A percentile compares a stretch with the other conserved stretches of the same genome.
These are phyloP conservation scores for Rhinopomastus cyanomelas DNA, from an alignment of 2,113 vertebrate species.

Conservation along the genomic window DNA sequence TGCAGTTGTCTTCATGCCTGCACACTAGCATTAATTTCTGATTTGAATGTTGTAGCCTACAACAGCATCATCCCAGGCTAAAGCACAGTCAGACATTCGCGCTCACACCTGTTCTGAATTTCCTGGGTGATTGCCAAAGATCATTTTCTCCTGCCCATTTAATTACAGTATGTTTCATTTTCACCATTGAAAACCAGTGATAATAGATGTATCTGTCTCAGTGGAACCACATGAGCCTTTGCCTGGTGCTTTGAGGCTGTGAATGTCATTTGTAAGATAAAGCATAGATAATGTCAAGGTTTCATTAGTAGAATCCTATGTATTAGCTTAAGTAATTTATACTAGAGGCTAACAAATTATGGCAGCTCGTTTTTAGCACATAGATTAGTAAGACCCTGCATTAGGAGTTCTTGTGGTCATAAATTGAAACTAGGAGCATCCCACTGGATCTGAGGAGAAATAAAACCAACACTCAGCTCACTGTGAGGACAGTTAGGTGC, in stretches of 20 bases:
- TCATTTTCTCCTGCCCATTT: background rate
- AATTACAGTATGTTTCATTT: background rate
- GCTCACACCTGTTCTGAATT: background rate
- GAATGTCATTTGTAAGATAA: background rate
- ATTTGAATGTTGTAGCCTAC: background rate
- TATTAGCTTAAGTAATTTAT: background rate
- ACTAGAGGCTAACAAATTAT: background rate
- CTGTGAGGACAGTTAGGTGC: background rate
- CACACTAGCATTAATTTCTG: background rate
- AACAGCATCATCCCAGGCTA: background rate
- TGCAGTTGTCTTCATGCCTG: background rate
- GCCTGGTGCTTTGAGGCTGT: background rate
- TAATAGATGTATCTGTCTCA: background rate
- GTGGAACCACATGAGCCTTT: background rate
- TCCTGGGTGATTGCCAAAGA: background rate
- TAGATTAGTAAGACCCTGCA: background rate
- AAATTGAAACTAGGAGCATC: background rate
- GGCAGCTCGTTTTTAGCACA: background rate
- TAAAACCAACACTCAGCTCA: background rate
- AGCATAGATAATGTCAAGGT: background rate
- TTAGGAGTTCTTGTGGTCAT: background rate
- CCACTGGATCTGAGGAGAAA: background rate
- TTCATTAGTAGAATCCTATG: background rate
- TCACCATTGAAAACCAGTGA: background rate
- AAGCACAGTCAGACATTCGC: fast-evolving